These are phyloP conservation scores for Ptychodera flava DNA, from an alignment of 35 echinoderm and acorn worm genomes.

Conservation along the genomic window DNA sequence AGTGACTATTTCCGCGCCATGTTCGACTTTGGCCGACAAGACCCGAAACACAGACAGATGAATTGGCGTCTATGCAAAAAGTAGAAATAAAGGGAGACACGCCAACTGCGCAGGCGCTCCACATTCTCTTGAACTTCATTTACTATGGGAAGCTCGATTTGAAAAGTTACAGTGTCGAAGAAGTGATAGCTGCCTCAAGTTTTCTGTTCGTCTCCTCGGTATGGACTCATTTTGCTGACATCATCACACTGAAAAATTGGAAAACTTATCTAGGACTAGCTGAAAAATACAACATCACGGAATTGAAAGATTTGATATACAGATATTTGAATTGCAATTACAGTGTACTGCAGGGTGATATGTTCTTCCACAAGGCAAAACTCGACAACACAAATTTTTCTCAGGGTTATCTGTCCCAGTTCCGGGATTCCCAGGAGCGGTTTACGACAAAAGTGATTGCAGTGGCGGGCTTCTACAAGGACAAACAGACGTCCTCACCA, in stretches of 20 bases:
- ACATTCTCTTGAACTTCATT: background rate
- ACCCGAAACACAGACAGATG: too few species aligned
- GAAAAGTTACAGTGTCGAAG: background rate
- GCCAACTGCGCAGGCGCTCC: background rate
- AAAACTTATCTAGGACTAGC: background rate
- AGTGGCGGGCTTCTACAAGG: background rate
- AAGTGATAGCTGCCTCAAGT: background rate
- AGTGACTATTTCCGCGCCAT: background rate
- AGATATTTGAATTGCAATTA: background rate
- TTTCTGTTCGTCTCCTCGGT: background rate
- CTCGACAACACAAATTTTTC: background rate
- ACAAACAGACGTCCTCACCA: background rate
- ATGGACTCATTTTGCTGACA: background rate
- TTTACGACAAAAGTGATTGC: background rate
- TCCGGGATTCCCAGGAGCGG: background rate
- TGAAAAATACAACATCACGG: background rate
- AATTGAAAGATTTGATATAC: background rate
- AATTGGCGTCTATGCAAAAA: too few species aligned
- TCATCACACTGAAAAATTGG: background rate
- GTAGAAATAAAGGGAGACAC: background rate
- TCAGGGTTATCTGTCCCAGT: background rate
- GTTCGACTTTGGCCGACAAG: background rate
- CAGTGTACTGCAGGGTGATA: background rate
- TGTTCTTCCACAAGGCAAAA: background rate
- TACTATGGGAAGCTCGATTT: background rate